Evolutionary conservation across 2,113 vertebrate genomes (phyloP), one percentile per base, ranked within the genome.

Genomic region (Oceanodroma tethys): DNA sequence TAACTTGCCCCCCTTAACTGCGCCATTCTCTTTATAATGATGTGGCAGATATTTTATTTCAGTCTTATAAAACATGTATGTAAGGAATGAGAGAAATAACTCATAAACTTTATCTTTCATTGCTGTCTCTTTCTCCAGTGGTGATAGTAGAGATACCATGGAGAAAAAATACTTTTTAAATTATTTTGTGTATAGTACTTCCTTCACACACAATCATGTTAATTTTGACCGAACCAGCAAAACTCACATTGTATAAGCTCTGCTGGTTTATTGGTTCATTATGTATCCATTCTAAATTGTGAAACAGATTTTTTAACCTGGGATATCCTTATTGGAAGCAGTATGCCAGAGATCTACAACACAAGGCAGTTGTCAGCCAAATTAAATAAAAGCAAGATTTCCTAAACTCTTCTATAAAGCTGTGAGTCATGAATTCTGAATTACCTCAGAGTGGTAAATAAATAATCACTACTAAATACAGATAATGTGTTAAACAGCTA

Each of bases 401-500:
- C 65, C 86, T 95, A 95, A 98, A 97, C 58, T 96, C 75, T 94
- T 94, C 96, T 95, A 94, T 81, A 97, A 97, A 97, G 86, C 88
- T 96, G 86, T 87, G 93, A 96, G 91, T 97, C 93, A 94, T 97
- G 97, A 97, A 94, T 97, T 88, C 97, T 97, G 95, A 97, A 98
- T 97, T 97, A 98, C 84, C 88, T 97, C 78, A 86, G 93, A 95
- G 92, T 97, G 96, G 96, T 97, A 98, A 98, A 98, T 98, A 98
- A 98, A 98, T 98, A 98, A 97, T 98, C 93, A 96, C 96, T 97
- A 97, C 97, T 98, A 98, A 98, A 95, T 97, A 95, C 90, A 97
- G 97, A 97, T 97, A 98, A 98, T 96, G 96, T 98, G 97, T 98
- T 98, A 98, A 98, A 97, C 91, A 97, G 93, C 97, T 98, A 98